Evolutionary conservation across 2,888 invertebrate genomes (phyloP), one percentile per base, ranked within the genome.

Genomic region (Lasioglossum morio): DNA sequence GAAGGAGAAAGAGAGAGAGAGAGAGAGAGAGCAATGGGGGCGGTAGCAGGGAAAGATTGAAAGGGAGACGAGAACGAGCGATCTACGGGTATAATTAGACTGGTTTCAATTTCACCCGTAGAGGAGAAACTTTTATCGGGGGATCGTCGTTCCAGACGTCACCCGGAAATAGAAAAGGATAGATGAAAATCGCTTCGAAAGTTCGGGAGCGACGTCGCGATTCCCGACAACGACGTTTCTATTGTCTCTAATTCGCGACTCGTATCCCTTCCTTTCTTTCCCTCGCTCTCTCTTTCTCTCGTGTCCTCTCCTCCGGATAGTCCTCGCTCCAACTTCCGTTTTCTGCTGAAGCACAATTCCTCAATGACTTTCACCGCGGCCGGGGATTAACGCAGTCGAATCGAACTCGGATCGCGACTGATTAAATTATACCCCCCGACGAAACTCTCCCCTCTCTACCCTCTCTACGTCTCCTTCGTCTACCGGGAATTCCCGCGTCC

Each of bases 71-170:
- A 69, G 79, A 79, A 46, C 73, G 74, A 82, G 40, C 87, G 80
- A 88, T 87, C 84, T 85, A 79, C 82, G 78, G 76, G 80, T 77
- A 87, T 88, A 88, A 88, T 88, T 87, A 84, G 82, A 85, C 84
- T 78, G 81, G 87, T 88, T 88, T 87, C 87, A 88, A 88, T 88
- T 85, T 87, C 87, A 77, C 48, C 60, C 85, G 82, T 81, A 63
- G 80, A 73, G 72, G 75, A 66, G 80, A 80, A 87, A 87, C 87
- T 84, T 87, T 87, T 87, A 81, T 87, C 87, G 87, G 81, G 77
- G 84, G 81, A 77, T 60, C 60, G 72, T 84, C 87, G 81, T 72
- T 74, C 46, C 81, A 79, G 79, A 87, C 87, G 81, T 69, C 72
- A 66, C 27, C 75, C 81, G 77, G 77, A 77, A 81, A 69, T 37